Evolutionary conservation across 2,113 vertebrate species (phyloP), one percentile per base, ranked within the genome.

Genomic region (Porphyrio hochstetteri): DNA sequence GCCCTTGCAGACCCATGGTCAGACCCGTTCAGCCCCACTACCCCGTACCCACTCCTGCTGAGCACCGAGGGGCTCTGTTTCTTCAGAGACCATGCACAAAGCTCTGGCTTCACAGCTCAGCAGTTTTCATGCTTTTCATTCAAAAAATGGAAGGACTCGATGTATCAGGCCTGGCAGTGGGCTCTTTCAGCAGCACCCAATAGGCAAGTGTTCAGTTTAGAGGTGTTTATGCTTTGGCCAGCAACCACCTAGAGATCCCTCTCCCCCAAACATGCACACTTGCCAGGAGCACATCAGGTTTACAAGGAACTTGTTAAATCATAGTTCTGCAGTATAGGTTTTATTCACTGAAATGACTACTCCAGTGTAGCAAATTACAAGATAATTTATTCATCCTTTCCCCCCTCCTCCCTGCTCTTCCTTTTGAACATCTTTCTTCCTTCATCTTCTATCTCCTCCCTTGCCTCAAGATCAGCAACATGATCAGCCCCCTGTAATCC

Each of bases 331-430:
- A 33, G 9, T 75, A 48, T 24, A 7, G 0, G 11, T 85, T 92
- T 82, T 84, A 91, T 90, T 85, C 94, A 91, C 50, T 78, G 69
- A 91, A 46, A 75, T 42, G 42, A 48, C n/a, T 86, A 53, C 28
- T 86, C 13, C 14, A 23, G 11, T 72, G 38, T 76, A 74, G 57
- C 29, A 89, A 91, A 91, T 90, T 36, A 50, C 13, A 64, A 48
- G 15, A 76, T 86, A 80, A 88, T 87, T 94, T 95, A 79, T 86
- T 92, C 59, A 89, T 48, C 21, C 28, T 57, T 80, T 40, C 55
- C 33, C 35, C 46, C 9, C 27, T 71, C 13, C 19, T 69, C 27
- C 33, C 19, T 40, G 38, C 19, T 88, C 68, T 90, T 83, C 24
- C 53, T 4, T 93, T 88, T 86, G 4, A 11, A 40, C 7, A 31